These are phyloP conservation scores for Pristionchus japonicus DNA, from an alignment of 2,888 invertebrate species.

Conservation along the genomic window DNA sequence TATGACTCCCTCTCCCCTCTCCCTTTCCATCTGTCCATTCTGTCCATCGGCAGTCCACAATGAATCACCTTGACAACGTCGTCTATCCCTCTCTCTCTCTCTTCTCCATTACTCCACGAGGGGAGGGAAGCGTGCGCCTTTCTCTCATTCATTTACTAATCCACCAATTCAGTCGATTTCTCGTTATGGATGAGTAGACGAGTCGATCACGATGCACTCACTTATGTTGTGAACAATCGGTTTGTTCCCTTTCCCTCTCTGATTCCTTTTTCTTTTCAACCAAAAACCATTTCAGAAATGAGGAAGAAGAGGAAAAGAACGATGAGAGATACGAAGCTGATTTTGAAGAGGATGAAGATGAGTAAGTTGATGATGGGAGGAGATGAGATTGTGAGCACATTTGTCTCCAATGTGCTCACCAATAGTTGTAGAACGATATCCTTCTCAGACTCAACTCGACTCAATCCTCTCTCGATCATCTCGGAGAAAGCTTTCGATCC, in stretches of 20 bases:
- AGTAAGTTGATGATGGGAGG: not conserved
- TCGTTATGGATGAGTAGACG: slow-evolving; percentile 14
- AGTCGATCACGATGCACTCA: not conserved
- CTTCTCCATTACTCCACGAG: not conserved
- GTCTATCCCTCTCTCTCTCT: not conserved
- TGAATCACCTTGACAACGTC: slow-evolving; percentile 27
- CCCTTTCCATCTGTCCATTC: not conserved
- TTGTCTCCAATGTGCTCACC: no score
- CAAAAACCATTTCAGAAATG: slow-evolving; percentile 1
- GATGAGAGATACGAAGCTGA: slow-evolving; percentile 19
- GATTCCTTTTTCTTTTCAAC: not conserved
- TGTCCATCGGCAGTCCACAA: not conserved
- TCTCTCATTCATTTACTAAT: not conserved
- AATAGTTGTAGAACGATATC: no score
- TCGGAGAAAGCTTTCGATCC: not conserved
- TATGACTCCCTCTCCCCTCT: not conserved
- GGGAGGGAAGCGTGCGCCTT: not conserved
- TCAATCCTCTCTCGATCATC: slow-evolving; percentile 24
- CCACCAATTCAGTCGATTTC: not conserved
- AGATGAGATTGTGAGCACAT: no score
- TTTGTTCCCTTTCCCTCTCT: not conserved
- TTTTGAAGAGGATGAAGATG: slow-evolving; percentile 19
- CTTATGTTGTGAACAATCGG: not conserved
- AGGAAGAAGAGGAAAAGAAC: not conserved
- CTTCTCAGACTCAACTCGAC: slow-evolving; percentile 12